Evolutionary conservation across 2,113 vertebrate species (phyloP).

Genomic region (Rhea pennata): DNA sequence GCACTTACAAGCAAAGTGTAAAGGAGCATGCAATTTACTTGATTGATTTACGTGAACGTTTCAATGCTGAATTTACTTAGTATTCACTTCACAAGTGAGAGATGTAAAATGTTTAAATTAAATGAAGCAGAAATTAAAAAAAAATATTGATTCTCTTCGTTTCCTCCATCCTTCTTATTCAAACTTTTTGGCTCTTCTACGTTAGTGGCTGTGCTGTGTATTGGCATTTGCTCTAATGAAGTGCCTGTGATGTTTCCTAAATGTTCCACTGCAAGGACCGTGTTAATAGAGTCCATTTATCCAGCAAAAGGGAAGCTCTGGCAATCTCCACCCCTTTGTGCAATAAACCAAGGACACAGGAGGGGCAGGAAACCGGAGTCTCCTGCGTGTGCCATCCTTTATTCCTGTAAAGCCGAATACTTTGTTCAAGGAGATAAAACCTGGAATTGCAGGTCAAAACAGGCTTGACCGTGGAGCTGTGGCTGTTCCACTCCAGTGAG

Average conservation of each 20-base stretch:
- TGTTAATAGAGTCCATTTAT: constrained; percentile 49
- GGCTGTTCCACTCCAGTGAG: neutral
- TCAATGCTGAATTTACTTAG: neutral
- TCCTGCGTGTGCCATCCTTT: neutral
- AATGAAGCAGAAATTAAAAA: constrained; percentile 27
- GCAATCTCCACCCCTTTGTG: neutral
- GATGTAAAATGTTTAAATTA: constrained; percentile 35
- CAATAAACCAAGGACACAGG: neutral
- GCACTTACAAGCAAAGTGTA: neutral
- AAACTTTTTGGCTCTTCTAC: constrained; percentile 40
- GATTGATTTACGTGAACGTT: neutral
- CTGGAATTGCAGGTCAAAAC: neutral
- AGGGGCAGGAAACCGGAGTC: neutral
- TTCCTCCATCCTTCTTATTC: constrained; percentile 42
- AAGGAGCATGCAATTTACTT: neutral
- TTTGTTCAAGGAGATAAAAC: neutral
- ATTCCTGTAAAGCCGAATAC: neutral
- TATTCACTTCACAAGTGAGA: constrained; percentile 48
- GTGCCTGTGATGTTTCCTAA: constrained; percentile 46
- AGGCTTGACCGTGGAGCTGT: neutral
- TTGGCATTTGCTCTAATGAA: constrained; percentile 63
- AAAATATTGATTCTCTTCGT: constrained; percentile 12
- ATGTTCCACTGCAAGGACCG: constrained; percentile 28
- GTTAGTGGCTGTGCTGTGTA: constrained; percentile 13
- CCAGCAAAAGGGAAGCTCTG: constrained; percentile 4